Conservation (phyloP, 2,113 vertebrate genomes). For the Poecile atricapillus region DNA sequence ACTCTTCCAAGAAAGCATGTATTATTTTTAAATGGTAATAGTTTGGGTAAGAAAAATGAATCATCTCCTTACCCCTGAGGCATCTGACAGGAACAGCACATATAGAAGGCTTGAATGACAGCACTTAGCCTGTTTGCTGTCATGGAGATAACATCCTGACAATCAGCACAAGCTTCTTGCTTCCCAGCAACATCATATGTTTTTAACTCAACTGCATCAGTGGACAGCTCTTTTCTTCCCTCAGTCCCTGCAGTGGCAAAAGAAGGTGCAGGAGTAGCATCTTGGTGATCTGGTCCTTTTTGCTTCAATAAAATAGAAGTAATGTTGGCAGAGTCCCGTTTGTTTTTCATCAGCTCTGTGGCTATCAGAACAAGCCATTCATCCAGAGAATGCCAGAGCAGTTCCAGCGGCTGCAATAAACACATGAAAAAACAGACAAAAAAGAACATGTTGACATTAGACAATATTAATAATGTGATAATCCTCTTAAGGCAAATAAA, state of each 20-base stretch:
- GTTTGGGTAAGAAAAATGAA: background rate
- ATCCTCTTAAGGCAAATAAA: background rate
- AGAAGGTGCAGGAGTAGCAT: constrained; percentile 63
- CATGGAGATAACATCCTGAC: constrained; percentile 97
- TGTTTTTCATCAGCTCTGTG: constrained; percentile 88
- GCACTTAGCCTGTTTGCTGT: constrained; percentile 95
- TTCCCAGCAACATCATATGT: constrained; percentile 72
- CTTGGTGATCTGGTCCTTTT: constrained; percentile 72
- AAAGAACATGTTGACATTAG: background rate
- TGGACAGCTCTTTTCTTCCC: constrained; percentile 48
- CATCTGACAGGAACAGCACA: constrained; percentile 99
- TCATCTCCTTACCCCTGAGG: constrained; percentile 85
- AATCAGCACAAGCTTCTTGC: constrained; percentile 80
- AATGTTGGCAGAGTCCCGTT: constrained; percentile 79
- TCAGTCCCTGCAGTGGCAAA: constrained; percentile 57
- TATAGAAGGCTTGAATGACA: constrained; percentile 97
- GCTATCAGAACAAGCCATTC: constrained; percentile 98
- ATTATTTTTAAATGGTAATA: background rate
- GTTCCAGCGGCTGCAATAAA: constrained; percentile 85
- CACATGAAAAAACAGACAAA: background rate
- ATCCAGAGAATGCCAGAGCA: constrained; percentile 97
- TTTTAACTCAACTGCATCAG: constrained; percentile 48
- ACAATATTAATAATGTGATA: background rate
- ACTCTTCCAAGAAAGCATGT: background rate
- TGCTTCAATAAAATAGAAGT: constrained; percentile 88